phyloP scores from a whole-genome alignment of 2,113 vertebrate genomes.

The Physeter macrocephalus region DNA sequence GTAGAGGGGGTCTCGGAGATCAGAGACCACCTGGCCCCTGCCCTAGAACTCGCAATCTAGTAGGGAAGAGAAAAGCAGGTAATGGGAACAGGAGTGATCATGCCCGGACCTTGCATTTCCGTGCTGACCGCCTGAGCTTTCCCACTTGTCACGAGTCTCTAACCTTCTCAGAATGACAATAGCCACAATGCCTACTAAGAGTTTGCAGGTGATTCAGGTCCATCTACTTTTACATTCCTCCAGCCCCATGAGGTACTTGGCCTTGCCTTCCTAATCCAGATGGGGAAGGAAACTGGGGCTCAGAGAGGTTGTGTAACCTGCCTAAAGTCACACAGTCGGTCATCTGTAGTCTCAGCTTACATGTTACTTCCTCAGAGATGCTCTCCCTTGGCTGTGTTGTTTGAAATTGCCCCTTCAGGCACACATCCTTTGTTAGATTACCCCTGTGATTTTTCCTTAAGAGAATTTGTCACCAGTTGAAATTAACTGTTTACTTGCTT shows the following conservation, averaged over 20 bases:
- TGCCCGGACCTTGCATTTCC: neutral
- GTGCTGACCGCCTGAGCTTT: neutral
- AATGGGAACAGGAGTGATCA: neutral
- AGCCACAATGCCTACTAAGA: accelerated
- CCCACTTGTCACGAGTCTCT: neutral
- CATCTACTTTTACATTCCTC: neutral
- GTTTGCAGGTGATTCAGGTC: neutral
- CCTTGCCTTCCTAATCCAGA: neutral
- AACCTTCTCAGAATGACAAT: neutral
- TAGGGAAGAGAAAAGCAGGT: neutral
- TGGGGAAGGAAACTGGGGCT: neutral
- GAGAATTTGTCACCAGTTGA: neutral
- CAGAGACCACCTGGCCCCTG: neutral
- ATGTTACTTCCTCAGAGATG: neutral
- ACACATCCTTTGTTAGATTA: neutral
- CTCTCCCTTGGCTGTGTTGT: neutral
- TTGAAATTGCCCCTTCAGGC: neutral
- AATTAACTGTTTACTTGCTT: neutral
- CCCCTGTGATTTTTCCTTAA: neutral
- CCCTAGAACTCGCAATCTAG: accelerated
- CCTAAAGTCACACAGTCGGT: neutral
- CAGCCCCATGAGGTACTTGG: neutral
- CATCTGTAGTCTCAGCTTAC: neutral
- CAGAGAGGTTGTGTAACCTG: neutral
- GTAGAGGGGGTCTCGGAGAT: neutral